These are phyloP conservation scores for Myrmecophaga tridactyla DNA, from an alignment of 2,113 vertebrate genomes.

Conservation along the genomic window DNA sequence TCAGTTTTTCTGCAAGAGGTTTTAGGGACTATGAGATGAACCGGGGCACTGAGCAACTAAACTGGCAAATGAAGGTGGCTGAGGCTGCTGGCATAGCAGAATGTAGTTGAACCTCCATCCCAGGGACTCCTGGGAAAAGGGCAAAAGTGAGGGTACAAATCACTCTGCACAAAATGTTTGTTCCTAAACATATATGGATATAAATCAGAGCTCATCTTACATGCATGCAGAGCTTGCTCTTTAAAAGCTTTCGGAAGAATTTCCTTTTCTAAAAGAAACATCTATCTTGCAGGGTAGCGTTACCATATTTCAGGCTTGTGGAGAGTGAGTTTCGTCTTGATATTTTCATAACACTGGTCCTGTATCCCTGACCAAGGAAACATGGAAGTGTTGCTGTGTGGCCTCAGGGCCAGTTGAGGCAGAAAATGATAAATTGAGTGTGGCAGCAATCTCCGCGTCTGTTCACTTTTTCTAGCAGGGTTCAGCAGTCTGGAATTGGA, in stretches of 20 bases:
- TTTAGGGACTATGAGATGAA: neutral
- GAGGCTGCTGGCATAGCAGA: neutral
- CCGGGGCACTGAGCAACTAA: neutral
- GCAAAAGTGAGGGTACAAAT: rapidly evolving
- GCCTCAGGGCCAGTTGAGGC: neutral
- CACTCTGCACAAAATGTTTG: neutral
- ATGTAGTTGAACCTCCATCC: neutral
- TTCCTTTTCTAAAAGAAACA: neutral
- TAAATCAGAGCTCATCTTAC: neutral
- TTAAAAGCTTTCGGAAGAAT: neutral
- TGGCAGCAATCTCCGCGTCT: rapidly evolving
- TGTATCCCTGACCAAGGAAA: neutral
- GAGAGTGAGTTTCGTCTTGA: neutral
- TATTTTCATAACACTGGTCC: neutral
- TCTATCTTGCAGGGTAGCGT: neutral
- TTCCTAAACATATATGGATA: neutral
- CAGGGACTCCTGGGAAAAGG: neutral
- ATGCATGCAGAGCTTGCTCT: neutral
- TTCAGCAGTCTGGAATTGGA: neutral
- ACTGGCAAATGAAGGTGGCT: neutral
- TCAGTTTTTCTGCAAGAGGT: neutral
- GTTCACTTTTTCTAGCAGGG: rapidly evolving
- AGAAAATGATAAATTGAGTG: neutral
- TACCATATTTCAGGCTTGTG: neutral
- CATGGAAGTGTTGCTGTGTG: neutral